Evolutionary conservation across 1,140 invertebrate genomes (phyloP).

Genomic region (Pogonus chalceus): DNA sequence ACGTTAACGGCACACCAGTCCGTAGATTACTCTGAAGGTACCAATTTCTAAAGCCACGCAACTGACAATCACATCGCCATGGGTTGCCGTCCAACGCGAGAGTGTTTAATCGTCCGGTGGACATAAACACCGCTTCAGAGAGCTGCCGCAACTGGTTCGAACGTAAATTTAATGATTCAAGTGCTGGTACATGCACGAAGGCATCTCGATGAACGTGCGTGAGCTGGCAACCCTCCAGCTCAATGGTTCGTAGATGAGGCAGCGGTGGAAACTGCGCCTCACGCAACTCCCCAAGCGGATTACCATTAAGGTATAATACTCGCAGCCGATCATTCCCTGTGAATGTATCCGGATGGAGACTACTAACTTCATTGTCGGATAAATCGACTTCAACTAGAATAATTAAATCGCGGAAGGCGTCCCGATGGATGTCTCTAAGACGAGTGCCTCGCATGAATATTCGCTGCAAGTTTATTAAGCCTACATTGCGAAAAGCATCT

Average conservation of each 20-base stretch:
- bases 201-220: conserved; percentile 59
- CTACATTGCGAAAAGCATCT: conserved; percentile 68
- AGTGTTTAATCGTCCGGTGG: conserved; percentile 60
- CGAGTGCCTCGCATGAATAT: conserved; percentile 66
- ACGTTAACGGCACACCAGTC: conserved; percentile 48
- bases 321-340: conserved; percentile 60
- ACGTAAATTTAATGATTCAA: conserved; percentile 62
- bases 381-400: conserved; percentile 81
- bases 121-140: conserved; percentile 52
- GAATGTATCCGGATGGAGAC: conserved; percentile 61
- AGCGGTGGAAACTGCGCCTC: conserved; percentile 60
- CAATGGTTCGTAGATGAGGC: conserved; percentile 57
- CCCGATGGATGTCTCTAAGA: conserved; percentile 62
- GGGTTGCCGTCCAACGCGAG: conserved; percentile 74
- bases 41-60: conserved; percentile 73
- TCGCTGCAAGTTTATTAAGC: conserved; percentile 72
- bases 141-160: conserved; percentile 57
- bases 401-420: conserved; percentile 75
- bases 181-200: conserved; percentile 50
- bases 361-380: conserved; percentile 59
- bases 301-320: conserved; percentile 56
- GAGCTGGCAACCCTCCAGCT: conserved; percentile 67
- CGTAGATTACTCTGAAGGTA: conserved; percentile 59
- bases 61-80: conserved; percentile 79
- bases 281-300: conserved; percentile 52